Evolutionary conservation across 2,797 vertebrate genomes (phyloP), one percentile per base, ranked within the genome.

Genomic region (Garrulus glandarius): DNA sequence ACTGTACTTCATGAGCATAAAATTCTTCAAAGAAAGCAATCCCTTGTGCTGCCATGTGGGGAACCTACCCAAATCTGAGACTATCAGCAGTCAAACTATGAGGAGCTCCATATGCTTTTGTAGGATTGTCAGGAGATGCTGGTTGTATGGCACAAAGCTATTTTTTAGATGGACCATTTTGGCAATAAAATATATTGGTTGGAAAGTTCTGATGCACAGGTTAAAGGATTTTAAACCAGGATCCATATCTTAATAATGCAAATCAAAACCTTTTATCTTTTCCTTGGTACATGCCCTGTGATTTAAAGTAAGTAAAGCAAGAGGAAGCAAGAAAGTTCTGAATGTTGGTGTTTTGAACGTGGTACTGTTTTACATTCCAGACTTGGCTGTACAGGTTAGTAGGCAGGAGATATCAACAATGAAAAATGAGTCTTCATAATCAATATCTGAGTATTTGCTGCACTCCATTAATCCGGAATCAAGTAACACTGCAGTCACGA

Each of bases 401-500:
- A 87, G 53, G 49, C 75, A 87, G 53, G 36, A 92, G 57, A 65
- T 65, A 81, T 13, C 78, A 74, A 75, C 53, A 71, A 72, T 69
- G 87, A 94, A 94, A 96, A 93, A 91, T 53, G 68, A 86, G 61
- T 34, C 39, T 36, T 86, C 55, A 55, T 78, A 88, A 96, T 86
- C 76, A 65, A 65, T 92, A 92, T 29, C 65, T 69, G 77, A 81
- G 76, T 78, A 88, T 57, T 92, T 93, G 55, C 80, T 84, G 69
- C 53, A 60, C 41, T 68, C 76, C 61, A 78, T 92, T 92, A 92
- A 94, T 88, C 86, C 15, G 19, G 12, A 53, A 84, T 60, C 77
- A 63, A 69, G 55, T 76, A 86, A 44, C 57, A 44, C 72, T 72
- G n/a, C 36, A 88, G 65, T 29, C 36, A 50, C 27, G 24, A 78